Base-by-base conservation (phyloP, 2,797 vertebrate genomes). In the Alosa sapidissima region DNA sequence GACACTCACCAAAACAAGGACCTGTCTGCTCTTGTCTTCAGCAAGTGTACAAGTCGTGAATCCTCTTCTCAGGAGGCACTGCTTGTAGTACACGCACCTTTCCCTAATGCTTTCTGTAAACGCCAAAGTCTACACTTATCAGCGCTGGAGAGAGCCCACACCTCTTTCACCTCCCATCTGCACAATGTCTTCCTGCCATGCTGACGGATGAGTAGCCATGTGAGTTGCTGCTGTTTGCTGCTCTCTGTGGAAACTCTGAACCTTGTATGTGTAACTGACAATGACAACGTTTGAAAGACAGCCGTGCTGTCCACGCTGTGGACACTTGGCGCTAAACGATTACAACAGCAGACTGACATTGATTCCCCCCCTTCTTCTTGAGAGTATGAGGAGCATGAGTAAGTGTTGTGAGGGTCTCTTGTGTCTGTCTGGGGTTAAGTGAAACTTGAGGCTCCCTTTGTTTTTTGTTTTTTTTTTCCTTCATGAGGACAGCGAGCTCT, bases 91-190 rank as follows among this genome's bases (percentile, higher is more conserved):
- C 14, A 1, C 72, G 21, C 36, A 78, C 72, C 72, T 47, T 47
- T 45, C 41, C 13, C 41, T 19, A 47, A 16, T 78, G 72, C 41
- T 45, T 16, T 78, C 16, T 8, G 41, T 21, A n/a, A 41, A 41
- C 6, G 16, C 72, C 72, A 21, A 36, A 21, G 72, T 78, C 36
- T 16, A 21, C 68, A 41, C 68, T 75, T 78, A 78, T 78, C 41
- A 45, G 16, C 19, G 36, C 72, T 13, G 45, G 5, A 47, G 72
- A 78, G 14, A 78, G 72, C 19, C 72, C 72, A 78, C 72, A 78
- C 72, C 36, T 78, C 72, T 78, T 16, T 78, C 45, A 45, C 72
- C 72, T 45, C 72, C 72, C 72, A 78, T 45, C 41, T 45, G 72
- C 13, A 36, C 1, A 4, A 72, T 41, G 41, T 3, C 28, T 72